Evolutionary conservation across 2,888 invertebrate genomes (phyloP).

Genomic region (Apotomis turbidana): DNA sequence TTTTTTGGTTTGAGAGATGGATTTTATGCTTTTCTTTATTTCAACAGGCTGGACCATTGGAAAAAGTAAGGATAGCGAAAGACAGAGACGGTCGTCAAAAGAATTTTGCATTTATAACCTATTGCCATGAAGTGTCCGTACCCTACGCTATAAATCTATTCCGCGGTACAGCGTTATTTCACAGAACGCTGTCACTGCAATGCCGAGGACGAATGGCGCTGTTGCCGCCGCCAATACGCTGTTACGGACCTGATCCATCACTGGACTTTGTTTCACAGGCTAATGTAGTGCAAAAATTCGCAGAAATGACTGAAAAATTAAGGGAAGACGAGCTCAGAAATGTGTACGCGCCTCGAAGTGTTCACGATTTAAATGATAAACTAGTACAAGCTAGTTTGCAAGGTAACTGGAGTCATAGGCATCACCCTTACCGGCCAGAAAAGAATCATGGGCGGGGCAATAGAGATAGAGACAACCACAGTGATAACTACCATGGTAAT

Average conservation of each 20-base stretch:
- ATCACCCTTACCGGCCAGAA: slow-evolving; percentile 71
- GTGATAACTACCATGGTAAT: slow-evolving; percentile 51
- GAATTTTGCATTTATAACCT: slow-evolving; percentile 91
- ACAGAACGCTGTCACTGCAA: slow-evolving; percentile 82
- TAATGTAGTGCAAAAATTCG: slow-evolving; percentile 68
- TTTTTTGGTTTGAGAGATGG: not conserved
- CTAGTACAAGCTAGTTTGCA: slow-evolving; percentile 75
- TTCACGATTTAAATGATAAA: slow-evolving; percentile 59
- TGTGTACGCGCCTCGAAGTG: slow-evolving; percentile 52
- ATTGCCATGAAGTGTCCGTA: slow-evolving; percentile 89
- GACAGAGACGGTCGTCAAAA: slow-evolving; percentile 89
- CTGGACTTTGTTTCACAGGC: slow-evolving; percentile 58
- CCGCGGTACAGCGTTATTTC: slow-evolving; percentile 87
- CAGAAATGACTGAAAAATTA: slow-evolving; percentile 69
- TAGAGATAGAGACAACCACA: slow-evolving; percentile 55
- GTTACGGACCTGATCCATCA: slow-evolving; percentile 62
- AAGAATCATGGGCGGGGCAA: slow-evolving; percentile 58
- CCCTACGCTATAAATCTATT: slow-evolving; percentile 90
- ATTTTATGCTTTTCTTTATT: slow-evolving; percentile 20
- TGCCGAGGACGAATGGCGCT: slow-evolving; percentile 59
- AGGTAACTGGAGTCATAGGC: slow-evolving; percentile 78
- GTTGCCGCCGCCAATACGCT: slow-evolving; percentile 72
- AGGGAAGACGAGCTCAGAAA: slow-evolving; percentile 55
- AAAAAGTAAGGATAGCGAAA: slow-evolving; percentile 89
- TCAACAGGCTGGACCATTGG: slow-evolving; percentile 90